A percentile compares a stretch with the other conserved stretches of the same genome.
These are phyloP conservation scores for Gouania willdenowi DNA, from an alignment of 2,797 vertebrate genomes.

Conservation along the genomic window DNA sequence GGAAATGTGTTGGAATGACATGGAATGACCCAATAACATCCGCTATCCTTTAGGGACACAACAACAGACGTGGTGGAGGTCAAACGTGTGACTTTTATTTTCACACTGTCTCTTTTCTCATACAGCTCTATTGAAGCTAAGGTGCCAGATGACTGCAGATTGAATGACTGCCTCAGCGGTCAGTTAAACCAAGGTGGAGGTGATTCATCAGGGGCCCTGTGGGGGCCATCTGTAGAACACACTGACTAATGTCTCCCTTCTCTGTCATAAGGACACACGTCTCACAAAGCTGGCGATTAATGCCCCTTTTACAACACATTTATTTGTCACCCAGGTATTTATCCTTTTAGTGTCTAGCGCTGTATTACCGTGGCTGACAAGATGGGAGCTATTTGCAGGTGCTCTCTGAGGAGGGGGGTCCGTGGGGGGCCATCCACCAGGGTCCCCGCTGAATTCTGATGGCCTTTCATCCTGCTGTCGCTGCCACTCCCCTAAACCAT, in stretches of 20 bases:
- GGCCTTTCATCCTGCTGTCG: constrained; percentile 3
- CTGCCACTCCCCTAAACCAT: neutral
- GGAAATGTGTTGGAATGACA: too few relatives aligned
- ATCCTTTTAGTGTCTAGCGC: constrained; percentile 59
- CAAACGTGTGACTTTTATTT: neutral
- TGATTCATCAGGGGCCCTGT: constrained; percentile 74
- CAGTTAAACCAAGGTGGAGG: constrained; percentile 69
- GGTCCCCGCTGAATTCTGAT: constrained; percentile 48
- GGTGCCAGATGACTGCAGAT: constrained; percentile 49
- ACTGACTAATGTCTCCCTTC: constrained; percentile 81
- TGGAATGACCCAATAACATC: too few relatives aligned
- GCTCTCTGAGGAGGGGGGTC: constrained; percentile 40
- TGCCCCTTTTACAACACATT: constrained; percentile 70
- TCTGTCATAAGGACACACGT: constrained; percentile 82
- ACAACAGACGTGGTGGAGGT: neutral
- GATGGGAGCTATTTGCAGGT: constrained; percentile 47
- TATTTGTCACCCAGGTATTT: constrained; percentile 80
- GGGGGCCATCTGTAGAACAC: constrained; percentile 77
- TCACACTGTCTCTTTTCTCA: neutral
- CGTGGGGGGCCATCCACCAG: constrained; percentile 20
- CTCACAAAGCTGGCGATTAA: constrained; percentile 76
- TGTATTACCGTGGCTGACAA: constrained; percentile 65
- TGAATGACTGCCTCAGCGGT: constrained; percentile 47
- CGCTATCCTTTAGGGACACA: too few relatives aligned
- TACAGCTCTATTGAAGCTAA: constrained; percentile 16